These are phyloP conservation scores for Callyntrura guangdongensis DNA, from an alignment of 2,888 invertebrate species.

Conservation along the genomic window DNA sequence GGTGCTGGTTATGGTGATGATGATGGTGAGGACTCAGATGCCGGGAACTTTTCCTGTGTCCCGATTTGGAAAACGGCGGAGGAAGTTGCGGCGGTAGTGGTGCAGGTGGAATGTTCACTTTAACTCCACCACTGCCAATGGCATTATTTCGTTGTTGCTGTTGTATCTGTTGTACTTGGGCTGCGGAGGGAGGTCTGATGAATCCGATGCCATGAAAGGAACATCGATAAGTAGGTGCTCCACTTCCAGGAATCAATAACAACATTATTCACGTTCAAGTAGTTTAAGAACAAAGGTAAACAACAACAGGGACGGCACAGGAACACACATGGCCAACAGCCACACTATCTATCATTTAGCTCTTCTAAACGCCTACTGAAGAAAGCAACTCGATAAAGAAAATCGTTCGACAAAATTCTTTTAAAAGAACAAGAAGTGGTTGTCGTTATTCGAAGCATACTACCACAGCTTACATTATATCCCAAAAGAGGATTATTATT, in stretches of 20 bases:
- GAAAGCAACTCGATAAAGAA: neutral
- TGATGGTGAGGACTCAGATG: constrained; percentile 50
- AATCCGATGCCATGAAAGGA: constrained; percentile 74
- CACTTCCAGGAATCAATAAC: constrained; percentile 77
- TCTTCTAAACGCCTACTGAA: constrained; percentile 25
- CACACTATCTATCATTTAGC: neutral
- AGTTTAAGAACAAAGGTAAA: constrained; percentile 44
- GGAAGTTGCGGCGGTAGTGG: constrained; percentile 45
- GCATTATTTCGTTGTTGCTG: constrained; percentile 47
- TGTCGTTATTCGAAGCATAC: neutral
- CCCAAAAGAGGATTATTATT: constrained; percentile 23
- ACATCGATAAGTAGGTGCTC: constrained; percentile 70
- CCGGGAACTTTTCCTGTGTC: constrained; percentile 38
- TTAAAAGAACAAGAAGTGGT: neutral
- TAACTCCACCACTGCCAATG: constrained; percentile 20
- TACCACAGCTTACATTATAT: neutral
- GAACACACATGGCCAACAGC: constrained; percentile 24
- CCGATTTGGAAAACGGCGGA: constrained; percentile 22
- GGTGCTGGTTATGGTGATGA: constrained; percentile 8
- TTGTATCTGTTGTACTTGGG: constrained; percentile 47
- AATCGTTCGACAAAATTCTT: neutral
- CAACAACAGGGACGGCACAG: constrained; percentile 13
- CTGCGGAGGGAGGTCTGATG: constrained; percentile 61
- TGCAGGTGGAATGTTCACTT: constrained; percentile 36
- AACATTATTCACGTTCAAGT: constrained; percentile 66